Percentiles rank a stretch among this genome's conserved stretches.
These are phyloP conservation scores for Archips crataeganus DNA, from an alignment of 2,888 invertebrate species.

Conservation along the genomic window DNA sequence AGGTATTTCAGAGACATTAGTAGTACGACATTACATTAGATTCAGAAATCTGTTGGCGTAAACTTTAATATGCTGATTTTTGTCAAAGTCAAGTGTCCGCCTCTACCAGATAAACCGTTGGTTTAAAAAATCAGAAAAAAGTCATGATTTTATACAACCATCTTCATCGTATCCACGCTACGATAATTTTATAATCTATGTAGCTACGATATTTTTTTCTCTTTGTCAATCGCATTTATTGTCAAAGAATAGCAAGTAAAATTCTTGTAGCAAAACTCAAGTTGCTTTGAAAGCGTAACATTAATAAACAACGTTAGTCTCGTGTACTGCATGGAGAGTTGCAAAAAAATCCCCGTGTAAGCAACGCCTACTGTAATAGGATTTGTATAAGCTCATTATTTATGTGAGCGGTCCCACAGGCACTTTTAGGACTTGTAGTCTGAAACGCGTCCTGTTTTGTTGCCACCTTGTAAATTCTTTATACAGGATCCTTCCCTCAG, in stretches of 20 bases:
- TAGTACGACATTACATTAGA: too few species aligned
- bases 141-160: too few species aligned
- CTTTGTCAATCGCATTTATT: too few species aligned
- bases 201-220: too few species aligned
- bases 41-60: too few species aligned
- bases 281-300: neutral
- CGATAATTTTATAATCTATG: too few species aligned
- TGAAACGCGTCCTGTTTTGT: slow-evolving; percentile 19
- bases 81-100: too few species aligned
- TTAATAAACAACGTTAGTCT: slow-evolving; percentile 44
- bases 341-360: slow-evolving; percentile 52
- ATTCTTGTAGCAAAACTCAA: neutral
- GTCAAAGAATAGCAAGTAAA: neutral
- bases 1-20: too few species aligned
- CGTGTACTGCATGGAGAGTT: slow-evolving; percentile 30
- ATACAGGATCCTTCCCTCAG: slow-evolving; percentile 24
- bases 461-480: slow-evolving; percentile 26
- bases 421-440: slow-evolving; percentile 41
- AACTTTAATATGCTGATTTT: too few species aligned
- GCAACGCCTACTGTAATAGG: slow-evolving; percentile 54
- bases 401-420: slow-evolving; percentile 37
- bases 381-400: slow-evolving; percentile 59
- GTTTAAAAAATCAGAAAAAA: too few species aligned
- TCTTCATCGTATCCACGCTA: too few species aligned
- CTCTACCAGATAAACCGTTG: too few species aligned